Conservation (phyloP, 2,888 invertebrate species). For the Erpobdella octoculata region DNA sequence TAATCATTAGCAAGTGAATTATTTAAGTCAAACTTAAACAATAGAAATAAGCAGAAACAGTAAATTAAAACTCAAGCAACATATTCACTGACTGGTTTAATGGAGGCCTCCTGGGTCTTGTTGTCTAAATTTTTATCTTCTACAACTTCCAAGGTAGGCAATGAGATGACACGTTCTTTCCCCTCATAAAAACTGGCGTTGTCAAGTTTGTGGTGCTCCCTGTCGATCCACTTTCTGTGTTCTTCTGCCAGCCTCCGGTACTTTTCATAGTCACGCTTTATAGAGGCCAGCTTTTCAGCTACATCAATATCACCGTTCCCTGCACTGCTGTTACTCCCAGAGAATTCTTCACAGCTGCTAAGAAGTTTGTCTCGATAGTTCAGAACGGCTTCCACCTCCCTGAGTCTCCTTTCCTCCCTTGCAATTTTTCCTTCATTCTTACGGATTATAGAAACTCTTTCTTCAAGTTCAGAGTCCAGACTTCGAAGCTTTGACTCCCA, state of each 20-base stretch:
- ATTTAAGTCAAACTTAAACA: too few species aligned
- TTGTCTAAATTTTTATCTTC: too few species aligned
- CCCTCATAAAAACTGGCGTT: too few species aligned
- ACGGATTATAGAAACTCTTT: not conserved
- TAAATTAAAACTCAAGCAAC: too few species aligned
- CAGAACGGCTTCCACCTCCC: not conserved
- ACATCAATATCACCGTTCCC: too few species aligned
- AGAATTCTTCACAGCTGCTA: constrained; percentile 4
- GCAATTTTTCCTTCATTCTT: constrained; percentile 12
- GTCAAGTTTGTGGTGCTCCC: not conserved
- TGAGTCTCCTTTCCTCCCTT: constrained; percentile 10
- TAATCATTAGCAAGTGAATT: too few species aligned
- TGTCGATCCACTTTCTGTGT: not conserved
- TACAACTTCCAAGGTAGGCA: too few species aligned
- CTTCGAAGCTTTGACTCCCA: constrained; percentile 2
- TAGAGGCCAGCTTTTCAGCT: not conserved
- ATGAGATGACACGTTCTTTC: too few species aligned
- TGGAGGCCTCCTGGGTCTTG: too few species aligned
- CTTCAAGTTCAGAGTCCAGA: constrained; percentile 7
- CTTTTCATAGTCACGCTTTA: not conserved
- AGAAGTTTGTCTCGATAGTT: not conserved
- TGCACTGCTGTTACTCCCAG: not conserved
- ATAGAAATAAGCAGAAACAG: too few species aligned
- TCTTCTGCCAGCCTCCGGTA: not conserved
- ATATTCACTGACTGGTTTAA: too few species aligned